A percentile compares a stretch with the other conserved stretches of the same genome.
Evolutionary conservation across 2,113 vertebrate genomes (phyloP).

Genomic region (Melanocharis versteri): DNA sequence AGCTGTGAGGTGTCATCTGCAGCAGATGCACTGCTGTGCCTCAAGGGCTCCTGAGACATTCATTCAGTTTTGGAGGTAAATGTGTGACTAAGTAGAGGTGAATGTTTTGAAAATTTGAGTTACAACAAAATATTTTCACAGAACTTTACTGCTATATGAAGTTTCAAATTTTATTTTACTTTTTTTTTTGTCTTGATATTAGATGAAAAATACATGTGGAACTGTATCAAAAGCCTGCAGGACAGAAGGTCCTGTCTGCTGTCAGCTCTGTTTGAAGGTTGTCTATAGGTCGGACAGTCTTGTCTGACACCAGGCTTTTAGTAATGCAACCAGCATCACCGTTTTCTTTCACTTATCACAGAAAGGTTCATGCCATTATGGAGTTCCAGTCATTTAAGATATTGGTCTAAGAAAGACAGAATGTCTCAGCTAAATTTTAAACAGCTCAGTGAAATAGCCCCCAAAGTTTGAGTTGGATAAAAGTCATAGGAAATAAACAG

Average conservation of each 20-base stretch:
- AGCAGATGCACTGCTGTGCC: neutral
- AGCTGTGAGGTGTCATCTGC: neutral
- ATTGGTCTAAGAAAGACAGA: neutral
- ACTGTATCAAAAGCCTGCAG: neutral
- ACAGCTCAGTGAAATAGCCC: neutral
- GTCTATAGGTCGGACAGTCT: neutral
- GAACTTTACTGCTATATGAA: neutral
- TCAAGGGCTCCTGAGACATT: neutral
- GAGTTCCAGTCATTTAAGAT: slow-evolving; percentile 11
- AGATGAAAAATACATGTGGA: neutral
- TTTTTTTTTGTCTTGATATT: neutral
- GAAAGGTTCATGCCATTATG: neutral
- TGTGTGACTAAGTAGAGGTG: neutral
- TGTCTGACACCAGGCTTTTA: neutral
- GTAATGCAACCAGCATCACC: neutral
- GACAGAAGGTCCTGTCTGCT: neutral
- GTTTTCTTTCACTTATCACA: neutral
- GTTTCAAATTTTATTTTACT: neutral
- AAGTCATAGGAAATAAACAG: slow-evolving; percentile 45
- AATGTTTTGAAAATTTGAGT: neutral
- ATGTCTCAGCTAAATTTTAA: slow-evolving; percentile 36
- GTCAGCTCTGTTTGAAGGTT: neutral
- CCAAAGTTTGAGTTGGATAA: slow-evolving; percentile 15
- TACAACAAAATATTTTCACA: neutral
- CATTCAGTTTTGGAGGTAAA: neutral